Evolutionary conservation across 2,797 vertebrate genomes (phyloP).

Genomic region (Euthynnus affinis): DNA sequence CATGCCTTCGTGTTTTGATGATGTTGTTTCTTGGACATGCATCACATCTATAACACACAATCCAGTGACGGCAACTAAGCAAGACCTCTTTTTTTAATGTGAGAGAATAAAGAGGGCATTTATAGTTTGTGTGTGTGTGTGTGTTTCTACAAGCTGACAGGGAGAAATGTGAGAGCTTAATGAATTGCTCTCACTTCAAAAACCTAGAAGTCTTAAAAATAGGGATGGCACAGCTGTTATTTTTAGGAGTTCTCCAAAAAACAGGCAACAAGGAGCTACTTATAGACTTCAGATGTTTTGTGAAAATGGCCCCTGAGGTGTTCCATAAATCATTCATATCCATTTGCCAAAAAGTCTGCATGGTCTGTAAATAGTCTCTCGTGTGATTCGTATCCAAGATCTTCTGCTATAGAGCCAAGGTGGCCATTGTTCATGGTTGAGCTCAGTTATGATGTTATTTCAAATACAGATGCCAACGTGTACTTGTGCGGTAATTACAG

Average conservation of each 20-base stretch:
- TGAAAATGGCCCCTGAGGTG: slow-evolving; percentile 24
- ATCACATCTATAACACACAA: background rate
- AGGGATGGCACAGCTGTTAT: background rate
- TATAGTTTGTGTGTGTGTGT: background rate
- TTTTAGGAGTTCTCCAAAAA: slow-evolving; percentile 11
- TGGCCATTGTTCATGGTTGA: slow-evolving; percentile 6
- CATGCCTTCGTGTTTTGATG: background rate
- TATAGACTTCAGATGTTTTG: slow-evolving; percentile 6
- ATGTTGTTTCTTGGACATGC: background rate
- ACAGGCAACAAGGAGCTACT: slow-evolving; percentile 1
- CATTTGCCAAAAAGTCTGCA: slow-evolving; percentile 19
- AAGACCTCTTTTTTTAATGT: no score
- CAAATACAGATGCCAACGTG: slow-evolving; percentile 1
- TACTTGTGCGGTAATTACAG: background rate
- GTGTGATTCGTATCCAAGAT: slow-evolving; percentile 27
- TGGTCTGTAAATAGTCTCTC: slow-evolving; percentile 18
- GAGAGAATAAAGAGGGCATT: background rate
- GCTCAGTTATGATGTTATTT: slow-evolving; percentile 7
- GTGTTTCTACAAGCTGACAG: slow-evolving; percentile 10
- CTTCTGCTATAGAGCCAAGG: background rate
- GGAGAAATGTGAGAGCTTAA: background rate
- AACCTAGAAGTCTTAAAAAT: slow-evolving; percentile 12
- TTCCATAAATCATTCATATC: slow-evolving; percentile 24
- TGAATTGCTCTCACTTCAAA: slow-evolving; percentile 5
- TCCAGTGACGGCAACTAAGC: background rate